Percentiles rank a stretch among this genome's conserved stretches.
phyloP scores from a whole-genome alignment of 35 echinoderm and acorn worm genomes.

The Lytechinus variegatus region DNA sequence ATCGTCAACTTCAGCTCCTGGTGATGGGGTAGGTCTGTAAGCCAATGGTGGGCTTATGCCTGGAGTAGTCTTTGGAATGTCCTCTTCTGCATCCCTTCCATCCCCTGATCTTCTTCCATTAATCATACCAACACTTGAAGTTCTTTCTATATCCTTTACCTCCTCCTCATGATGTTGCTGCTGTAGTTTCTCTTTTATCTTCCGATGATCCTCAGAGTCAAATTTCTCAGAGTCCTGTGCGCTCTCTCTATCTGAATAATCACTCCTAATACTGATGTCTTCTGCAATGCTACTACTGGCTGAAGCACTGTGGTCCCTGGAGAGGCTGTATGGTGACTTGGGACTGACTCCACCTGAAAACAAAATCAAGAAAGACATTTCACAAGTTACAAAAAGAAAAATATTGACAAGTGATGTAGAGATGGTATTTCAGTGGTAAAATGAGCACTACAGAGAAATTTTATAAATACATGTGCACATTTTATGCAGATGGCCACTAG shows the following conservation, averaged over 20 bases:
- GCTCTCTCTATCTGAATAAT: constrained; percentile 53
- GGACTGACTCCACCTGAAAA: constrained; percentile 54
- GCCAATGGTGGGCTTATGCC: neutral
- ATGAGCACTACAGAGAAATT: too few relatives aligned
- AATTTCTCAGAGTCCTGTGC: constrained; percentile 44
- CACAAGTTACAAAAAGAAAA: too few relatives aligned
- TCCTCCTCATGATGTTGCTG: neutral
- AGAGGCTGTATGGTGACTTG: constrained; percentile 43
- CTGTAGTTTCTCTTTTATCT: constrained; percentile 35
- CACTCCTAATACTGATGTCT: constrained; percentile 69
- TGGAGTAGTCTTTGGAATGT: neutral
- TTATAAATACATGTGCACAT: too few relatives aligned
- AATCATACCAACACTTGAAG: neutral
- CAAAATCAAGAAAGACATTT: neutral
- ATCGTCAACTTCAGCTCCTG: neutral
- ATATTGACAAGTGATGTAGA: too few relatives aligned
- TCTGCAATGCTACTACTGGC: constrained; percentile 69
- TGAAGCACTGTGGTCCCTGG: constrained; percentile 65
- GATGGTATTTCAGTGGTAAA: too few relatives aligned
- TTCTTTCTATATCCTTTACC: constrained; percentile 10
- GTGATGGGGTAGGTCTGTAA: neutral
- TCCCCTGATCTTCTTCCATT: constrained; percentile 27
- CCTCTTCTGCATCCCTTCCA: neutral
- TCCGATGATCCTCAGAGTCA: constrained; percentile 50
- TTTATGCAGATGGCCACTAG: too few relatives aligned